These are phyloP conservation scores for Pteria penguin DNA, from an alignment of 2,888 invertebrate genomes.

Conservation along the genomic window DNA sequence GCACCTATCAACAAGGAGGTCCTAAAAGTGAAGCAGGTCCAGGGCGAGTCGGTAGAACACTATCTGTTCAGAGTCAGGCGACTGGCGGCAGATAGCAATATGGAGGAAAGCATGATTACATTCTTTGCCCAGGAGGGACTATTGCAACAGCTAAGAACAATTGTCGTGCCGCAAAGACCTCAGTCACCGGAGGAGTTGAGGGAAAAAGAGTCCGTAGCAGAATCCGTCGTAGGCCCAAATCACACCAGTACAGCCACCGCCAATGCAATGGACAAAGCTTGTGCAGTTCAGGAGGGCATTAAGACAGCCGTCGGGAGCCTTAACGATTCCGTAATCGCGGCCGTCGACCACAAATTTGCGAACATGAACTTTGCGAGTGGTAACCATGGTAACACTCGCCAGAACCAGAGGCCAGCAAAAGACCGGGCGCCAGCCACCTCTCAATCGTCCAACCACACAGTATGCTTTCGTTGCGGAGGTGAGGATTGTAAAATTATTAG, in stretches of 20 bases:
- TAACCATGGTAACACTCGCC: too few species aligned
- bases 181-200: neutral
- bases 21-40: neutral
- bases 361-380: too few species aligned
- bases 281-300: too few species aligned
- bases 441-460: too few species aligned
- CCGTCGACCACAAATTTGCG: too few species aligned
- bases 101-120: constrained; percentile 3
- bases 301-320: too few species aligned
- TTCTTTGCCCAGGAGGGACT: constrained; percentile 7
- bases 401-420: too few species aligned
- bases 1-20: neutral
- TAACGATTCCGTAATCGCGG: too few species aligned
- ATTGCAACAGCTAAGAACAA: neutral
- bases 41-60: neutral
- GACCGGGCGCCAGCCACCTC: too few species aligned
- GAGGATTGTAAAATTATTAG: neutral
- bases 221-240: neutral
- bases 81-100: constrained; percentile 1
- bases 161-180: constrained; percentile 1
- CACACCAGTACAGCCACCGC: too few species aligned
- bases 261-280: too few species aligned
- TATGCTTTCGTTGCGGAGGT: constrained; percentile 5
- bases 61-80: neutral
- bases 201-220: neutral